phyloP scores from a whole-genome alignment of 2,888 invertebrate species.

The Apotomis capreana region DNA sequence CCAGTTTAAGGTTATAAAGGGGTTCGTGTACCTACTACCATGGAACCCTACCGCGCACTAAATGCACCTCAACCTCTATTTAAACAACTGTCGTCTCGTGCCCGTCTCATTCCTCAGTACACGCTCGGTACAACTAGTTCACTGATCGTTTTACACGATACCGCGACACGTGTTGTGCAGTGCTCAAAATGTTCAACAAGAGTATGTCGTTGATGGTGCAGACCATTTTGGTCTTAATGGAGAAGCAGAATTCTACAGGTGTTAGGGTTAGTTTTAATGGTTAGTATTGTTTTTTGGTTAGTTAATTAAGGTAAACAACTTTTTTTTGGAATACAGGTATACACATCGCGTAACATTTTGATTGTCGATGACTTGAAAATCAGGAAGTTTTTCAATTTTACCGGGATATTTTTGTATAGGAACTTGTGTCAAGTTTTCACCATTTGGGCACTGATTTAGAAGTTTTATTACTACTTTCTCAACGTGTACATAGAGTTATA shows the following conservation, averaged over 20 bases:
- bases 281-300: constrained; percentile 54
- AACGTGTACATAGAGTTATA: too few relatives aligned
- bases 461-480: too few relatives aligned
- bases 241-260: constrained; percentile 75
- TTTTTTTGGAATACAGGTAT: background rate
- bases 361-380: too few relatives aligned
- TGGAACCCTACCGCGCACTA: constrained; percentile 4
- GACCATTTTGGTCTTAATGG: constrained; percentile 79
- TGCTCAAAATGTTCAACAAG: constrained; percentile 67
- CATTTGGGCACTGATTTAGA: too few relatives aligned
- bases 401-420: too few relatives aligned
- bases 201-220: constrained; percentile 80
- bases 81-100: constrained; percentile 60
- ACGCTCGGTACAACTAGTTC: constrained; percentile 57
- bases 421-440: too few relatives aligned
- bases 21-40: background rate
- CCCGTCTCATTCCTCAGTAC: constrained; percentile 64
- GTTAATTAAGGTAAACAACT: background rate
- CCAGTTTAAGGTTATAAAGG: background rate
- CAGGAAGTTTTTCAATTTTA: too few relatives aligned
- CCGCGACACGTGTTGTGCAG: constrained; percentile 25
- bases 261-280: constrained; percentile 68
- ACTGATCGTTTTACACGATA: constrained; percentile 50
- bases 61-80: constrained; percentile 59
- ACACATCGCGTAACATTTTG: too few relatives aligned